Evolutionary conservation across 92 coral and sea anemone species (phyloP).

Genomic region (Epizoanthus ramosus): DNA sequence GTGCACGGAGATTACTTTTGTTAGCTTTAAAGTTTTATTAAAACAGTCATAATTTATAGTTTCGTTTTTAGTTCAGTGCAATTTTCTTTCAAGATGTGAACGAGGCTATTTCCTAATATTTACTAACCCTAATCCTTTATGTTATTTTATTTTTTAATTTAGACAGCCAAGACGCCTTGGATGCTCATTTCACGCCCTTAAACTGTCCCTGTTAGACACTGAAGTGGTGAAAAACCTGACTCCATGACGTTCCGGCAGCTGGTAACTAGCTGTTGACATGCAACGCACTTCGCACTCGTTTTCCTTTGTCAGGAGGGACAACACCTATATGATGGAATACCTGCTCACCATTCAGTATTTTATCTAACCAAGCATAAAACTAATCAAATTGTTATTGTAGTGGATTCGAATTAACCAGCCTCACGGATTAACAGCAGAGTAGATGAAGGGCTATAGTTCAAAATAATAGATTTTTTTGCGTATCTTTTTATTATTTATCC

Average conservation of each 20-base stretch:
- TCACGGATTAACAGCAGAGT: neutral
- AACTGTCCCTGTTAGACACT: constrained; percentile 33
- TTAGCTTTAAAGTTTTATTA: too few relatives aligned
- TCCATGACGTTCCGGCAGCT: constrained; percentile 29
- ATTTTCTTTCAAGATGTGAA: too few relatives aligned
- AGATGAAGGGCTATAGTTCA: neutral
- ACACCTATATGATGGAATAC: neutral
- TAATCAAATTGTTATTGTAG: neutral
- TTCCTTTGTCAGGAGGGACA: neutral
- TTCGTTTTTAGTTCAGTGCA: too few relatives aligned
- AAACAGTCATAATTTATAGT: too few relatives aligned
- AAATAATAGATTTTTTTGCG: neutral
- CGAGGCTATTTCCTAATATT: too few relatives aligned
- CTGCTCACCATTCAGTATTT: too few relatives aligned
- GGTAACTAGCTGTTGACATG: neutral
- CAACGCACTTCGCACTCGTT: constrained; percentile 1
- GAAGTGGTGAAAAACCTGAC: constrained; percentile 2
- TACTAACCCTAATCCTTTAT: too few relatives aligned
- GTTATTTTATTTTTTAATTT: neutral
- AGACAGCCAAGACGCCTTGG: constrained; percentile 40
- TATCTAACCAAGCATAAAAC: too few relatives aligned
- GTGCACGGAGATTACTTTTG: too few relatives aligned
- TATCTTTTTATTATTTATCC: neutral
- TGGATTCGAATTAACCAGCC: neutral
- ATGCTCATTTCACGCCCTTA: constrained; percentile 40